These are phyloP conservation scores for Solen grandis DNA, from an alignment of 1,140 invertebrate genomes.

Conservation along the genomic window DNA sequence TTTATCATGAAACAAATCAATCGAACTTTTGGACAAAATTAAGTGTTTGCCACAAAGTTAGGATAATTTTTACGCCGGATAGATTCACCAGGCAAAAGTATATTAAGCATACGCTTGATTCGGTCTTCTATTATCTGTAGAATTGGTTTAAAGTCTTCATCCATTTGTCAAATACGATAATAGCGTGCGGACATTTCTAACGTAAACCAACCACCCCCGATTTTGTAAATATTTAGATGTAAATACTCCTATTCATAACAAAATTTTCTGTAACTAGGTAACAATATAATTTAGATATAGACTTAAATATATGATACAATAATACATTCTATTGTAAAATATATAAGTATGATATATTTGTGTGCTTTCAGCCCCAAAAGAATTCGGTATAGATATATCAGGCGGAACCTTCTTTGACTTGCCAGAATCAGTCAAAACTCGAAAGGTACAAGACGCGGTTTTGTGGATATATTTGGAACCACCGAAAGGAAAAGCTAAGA, in stretches of 20 bases:
- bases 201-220: neutral
- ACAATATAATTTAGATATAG: no score
- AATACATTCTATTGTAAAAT: neutral
- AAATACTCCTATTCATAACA: neutral
- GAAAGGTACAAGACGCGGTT: constrained; percentile 40
- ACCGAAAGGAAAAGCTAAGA: neutral
- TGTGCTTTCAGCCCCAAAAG: constrained; percentile 35
- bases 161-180: neutral
- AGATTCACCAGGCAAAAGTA: no score
- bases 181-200: neutral
- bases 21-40: no score
- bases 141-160: no score
- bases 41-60: no score
- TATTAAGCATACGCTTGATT: no score
- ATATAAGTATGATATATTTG: neutral
- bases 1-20: no score
- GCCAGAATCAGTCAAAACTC: constrained; percentile 34
- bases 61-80: no score
- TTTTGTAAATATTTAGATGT: neutral
- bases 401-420: constrained; percentile 42
- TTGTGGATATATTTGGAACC: constrained; percentile 45
- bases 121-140: no score
- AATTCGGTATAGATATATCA: constrained; percentile 4
- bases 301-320: no score
- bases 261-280: neutral